Conservation (phyloP, 2,113 vertebrate genomes). For the Tetrax tetrax region DNA sequence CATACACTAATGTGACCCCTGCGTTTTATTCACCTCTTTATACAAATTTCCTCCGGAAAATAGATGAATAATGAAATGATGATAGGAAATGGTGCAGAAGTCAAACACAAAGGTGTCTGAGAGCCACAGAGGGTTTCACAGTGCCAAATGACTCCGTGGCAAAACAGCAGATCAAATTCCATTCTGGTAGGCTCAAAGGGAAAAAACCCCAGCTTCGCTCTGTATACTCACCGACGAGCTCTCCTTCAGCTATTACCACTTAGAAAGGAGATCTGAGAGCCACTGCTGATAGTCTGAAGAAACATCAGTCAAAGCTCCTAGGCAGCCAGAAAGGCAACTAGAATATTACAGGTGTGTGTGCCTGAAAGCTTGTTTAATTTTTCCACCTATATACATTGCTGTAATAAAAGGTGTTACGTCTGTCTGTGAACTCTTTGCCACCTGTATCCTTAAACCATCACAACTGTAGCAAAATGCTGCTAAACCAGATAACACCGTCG, state of each 20-base stretch:
- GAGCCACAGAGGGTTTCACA: background rate
- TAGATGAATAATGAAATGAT: background rate
- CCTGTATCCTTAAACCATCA: background rate
- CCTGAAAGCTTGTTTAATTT: slow-evolving; percentile 34
- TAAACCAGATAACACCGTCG: background rate
- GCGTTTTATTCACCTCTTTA: background rate
- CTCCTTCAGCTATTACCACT: slow-evolving; percentile 22
- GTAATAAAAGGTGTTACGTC: background rate
- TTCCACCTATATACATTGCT: background rate
- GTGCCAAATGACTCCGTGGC: background rate
- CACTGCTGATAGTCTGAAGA: slow-evolving; percentile 44
- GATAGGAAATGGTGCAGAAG: background rate
- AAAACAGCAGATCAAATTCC: background rate
- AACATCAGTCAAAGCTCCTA: slow-evolving; percentile 43
- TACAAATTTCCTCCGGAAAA: background rate
- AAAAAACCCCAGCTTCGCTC: background rate
- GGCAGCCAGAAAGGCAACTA: slow-evolving; percentile 16
- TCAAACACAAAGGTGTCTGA: background rate
- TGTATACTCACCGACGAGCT: slow-evolving; percentile 15
- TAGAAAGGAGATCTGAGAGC: slow-evolving; percentile 40
- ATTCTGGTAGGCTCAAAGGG: slow-evolving; percentile 13
- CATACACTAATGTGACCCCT: background rate
- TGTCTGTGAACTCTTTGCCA: background rate
- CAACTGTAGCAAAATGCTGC: background rate
- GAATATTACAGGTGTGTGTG: background rate